A percentile compares a stretch with the other conserved stretches of the same genome.
Evolutionary conservation across 2,113 vertebrate genomes (phyloP).

Genomic region (Aleadryas rufinucha): DNA sequence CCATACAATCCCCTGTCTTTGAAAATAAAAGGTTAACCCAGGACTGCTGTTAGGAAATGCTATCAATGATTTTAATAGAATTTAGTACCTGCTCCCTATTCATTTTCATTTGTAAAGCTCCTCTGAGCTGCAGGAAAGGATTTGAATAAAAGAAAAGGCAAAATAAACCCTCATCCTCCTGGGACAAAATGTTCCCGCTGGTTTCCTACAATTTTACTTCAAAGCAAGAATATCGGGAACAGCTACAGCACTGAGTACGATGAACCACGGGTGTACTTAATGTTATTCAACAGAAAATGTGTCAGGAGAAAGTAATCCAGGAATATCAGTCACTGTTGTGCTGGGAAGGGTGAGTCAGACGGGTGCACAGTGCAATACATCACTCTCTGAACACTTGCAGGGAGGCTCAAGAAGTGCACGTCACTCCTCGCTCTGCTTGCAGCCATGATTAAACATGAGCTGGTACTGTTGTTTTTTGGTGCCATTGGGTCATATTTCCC

Average conservation of each 20-base stretch:
- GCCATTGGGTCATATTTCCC: neutral
- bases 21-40: neutral
- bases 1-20: neutral
- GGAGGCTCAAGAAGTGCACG: neutral
- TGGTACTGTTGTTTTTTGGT: neutral
- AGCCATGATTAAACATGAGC: neutral
- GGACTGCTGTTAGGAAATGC: neutral
- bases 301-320: neutral
- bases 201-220: neutral
- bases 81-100: neutral
- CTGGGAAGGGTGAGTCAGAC: neutral
- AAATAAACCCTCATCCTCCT: neutral
- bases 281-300: neutral
- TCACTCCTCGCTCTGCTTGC: neutral
- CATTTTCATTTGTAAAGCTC: neutral
- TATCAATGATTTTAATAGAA: neutral
- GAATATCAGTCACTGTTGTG: neutral
- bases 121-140: neutral
- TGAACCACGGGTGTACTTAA: neutral
- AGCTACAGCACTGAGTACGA: neutral
- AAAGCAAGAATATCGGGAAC: neutral
- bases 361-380: neutral
- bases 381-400: neutral
- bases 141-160: slow-evolving; percentile 34
- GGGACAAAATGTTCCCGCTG: slow-evolving; percentile 22